Conservation (phyloP, 2,888 invertebrate species). For the Cephus spinipes region DNA sequence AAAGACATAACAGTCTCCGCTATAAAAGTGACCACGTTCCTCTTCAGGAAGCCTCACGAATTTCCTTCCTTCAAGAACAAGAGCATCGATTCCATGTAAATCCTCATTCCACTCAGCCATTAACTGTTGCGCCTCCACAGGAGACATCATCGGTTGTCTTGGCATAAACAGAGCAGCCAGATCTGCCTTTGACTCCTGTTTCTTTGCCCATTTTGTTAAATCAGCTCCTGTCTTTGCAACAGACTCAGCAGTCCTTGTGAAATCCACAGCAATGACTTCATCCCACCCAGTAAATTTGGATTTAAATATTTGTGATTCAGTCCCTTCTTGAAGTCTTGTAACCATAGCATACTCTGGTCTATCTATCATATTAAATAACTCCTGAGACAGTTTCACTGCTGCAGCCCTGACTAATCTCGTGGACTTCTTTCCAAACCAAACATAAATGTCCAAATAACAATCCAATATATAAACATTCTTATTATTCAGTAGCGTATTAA, state of each 20-base stretch:
- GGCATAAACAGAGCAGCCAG: conserved; percentile 96
- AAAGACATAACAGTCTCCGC: conserved; percentile 97
- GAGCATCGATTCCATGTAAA: conserved; percentile 96
- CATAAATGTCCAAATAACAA: conserved; percentile 92
- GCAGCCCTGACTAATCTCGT: conserved; percentile 95
- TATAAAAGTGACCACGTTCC: conserved; percentile 93
- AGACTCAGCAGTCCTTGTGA: conserved; percentile 97
- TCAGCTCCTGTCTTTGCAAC: conserved; percentile 97
- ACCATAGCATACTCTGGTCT: conserved; percentile 90
- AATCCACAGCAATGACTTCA: conserved; percentile 98
- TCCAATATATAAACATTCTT: conserved; percentile 97
- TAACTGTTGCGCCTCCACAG: conserved; percentile 85
- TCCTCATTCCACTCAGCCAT: conserved; percentile 99
- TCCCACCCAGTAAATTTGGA: conserved; percentile 98
- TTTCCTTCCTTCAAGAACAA: conserved; percentile 96
- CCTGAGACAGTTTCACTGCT: conserved; percentile 96
- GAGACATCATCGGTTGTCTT: conserved; percentile 88
- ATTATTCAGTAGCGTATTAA: conserved; percentile 83
- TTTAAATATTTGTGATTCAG: conserved; percentile 94
- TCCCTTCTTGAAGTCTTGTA: conserved; percentile 91
- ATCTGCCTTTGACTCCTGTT: conserved; percentile 93
- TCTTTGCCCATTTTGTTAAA: conserved; percentile 89
- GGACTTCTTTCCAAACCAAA: conserved; percentile 99
- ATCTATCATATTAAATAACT: conserved; percentile 94
- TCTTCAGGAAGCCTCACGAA: conserved; percentile 97